A percentile compares a stretch with the other conserved stretches of the same genome.
Evolutionary conservation across 1,140 invertebrate genomes (phyloP).

Genomic region (Aphaenogaster ashmeadi): DNA sequence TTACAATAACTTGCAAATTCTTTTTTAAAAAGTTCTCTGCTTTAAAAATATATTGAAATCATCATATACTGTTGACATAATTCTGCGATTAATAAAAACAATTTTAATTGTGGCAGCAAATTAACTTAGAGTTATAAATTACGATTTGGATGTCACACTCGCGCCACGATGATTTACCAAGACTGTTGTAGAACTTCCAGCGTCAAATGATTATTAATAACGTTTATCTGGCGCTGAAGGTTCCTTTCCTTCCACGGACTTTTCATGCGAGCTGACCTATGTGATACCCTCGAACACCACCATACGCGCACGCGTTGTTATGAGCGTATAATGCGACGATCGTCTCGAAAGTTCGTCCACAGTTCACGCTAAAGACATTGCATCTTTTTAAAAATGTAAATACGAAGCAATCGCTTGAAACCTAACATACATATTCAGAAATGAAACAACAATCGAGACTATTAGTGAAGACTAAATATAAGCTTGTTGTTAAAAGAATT

Average conservation of each 20-base stretch:
- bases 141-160: neutral
- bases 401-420: neutral
- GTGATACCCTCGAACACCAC: constrained; percentile 74
- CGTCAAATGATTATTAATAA: constrained; percentile 74
- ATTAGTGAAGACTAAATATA: neutral
- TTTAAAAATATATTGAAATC: neutral
- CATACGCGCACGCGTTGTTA: neutral
- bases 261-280: constrained; percentile 69
- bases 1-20: neutral
- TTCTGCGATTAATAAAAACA: neutral
- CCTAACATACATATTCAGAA: neutral
- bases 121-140: neutral
- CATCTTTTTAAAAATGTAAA: neutral
- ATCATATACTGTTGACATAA: neutral
- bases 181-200: constrained; percentile 19
- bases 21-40: neutral
- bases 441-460: neutral
- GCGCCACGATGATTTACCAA: neutral
- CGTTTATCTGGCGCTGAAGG: constrained; percentile 66
- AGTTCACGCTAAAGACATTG: constrained; percentile 2
- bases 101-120: constrained; percentile 9
- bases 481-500: neutral
- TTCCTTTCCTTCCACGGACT: constrained; percentile 66
- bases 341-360: constrained; percentile 27
- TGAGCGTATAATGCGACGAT: constrained; percentile 1